Evolutionary conservation across 1,140 invertebrate genomes (phyloP), one percentile per base, ranked within the genome.

Genomic region (Bombus terrestris): DNA sequence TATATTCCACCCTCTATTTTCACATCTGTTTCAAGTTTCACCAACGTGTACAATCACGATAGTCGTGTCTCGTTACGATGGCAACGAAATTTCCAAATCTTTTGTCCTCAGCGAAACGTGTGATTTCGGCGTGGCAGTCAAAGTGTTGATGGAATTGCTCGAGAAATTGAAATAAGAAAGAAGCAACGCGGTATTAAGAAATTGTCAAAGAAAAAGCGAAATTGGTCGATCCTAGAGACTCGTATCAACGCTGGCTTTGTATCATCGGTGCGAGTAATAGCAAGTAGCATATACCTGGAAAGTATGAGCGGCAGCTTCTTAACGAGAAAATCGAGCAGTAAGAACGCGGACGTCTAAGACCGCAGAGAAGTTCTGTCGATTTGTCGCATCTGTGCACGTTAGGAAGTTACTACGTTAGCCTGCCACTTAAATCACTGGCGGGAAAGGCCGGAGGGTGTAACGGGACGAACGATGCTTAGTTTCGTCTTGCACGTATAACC

Each of bases 351-450:
- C 90, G 91, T 93, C 93, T 92, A 90, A 91, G 92, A 90, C 89
- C 91, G 91, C 85, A 81, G 88, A 81, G 88, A 94, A 95, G 91
- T 95, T 95, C 83, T 91, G 94, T 95, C 94, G 94, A 95, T 95
- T 95, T 94, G 93, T 93, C 93, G 93, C 95, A 95, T 95, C 95
- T 95, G 95, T 93, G 94, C 91, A 79, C 89, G 87, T 91, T 86
- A 80, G 86, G 89, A 93, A 94, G 91, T 95, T 95, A 92, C 92
- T 94, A 92, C 88, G 92, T 94, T 93, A 92, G 90, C 84, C 90
- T 91, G 87, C 88, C 72, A 91, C 94, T 95, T 94, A 94, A 94
- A 94, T 94, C 94, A 94, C 94, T 94, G 90, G 77, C 69, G 77
- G 83, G 72, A 86, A 88, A 73, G 87, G 80, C 86, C 79, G 79